Evolutionary conservation across 35 echinoderm and acorn worm species (phyloP).

Genomic region (Acanthaster planci): DNA sequence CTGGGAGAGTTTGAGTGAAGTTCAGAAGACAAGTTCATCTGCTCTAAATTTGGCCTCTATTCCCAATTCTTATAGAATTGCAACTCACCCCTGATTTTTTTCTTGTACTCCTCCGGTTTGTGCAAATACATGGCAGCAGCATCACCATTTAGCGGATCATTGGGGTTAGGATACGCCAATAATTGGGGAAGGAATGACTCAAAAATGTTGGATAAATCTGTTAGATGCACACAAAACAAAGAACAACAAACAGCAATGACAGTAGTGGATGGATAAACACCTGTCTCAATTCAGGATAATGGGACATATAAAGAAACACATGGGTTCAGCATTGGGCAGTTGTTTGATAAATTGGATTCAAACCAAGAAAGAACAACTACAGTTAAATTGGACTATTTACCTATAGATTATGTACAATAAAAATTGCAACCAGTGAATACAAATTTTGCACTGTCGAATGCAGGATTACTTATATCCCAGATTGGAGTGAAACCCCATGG

Average conservation of each 20-base stretch:
- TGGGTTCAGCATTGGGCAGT: neutral
- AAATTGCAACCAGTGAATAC: too few species aligned
- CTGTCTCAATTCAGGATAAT: too few species aligned
- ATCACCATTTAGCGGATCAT: slow-evolving; percentile 97
- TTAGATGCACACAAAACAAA: slow-evolving; percentile 28
- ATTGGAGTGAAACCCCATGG: too few species aligned
- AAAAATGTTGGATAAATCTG: slow-evolving; percentile 99
- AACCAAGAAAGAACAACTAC: too few species aligned
- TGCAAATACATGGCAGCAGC: slow-evolving; percentile 95
- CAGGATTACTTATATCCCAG: too few species aligned
- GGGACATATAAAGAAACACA: too few species aligned
- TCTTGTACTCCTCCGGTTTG: slow-evolving; percentile 99
- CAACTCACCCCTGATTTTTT: slow-evolving; percentile 94
- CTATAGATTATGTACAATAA: neutral
- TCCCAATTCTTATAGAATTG: too few species aligned
- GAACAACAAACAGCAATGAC: slow-evolving; percentile 13
- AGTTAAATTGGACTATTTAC: neutral
- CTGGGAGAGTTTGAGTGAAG: too few species aligned
- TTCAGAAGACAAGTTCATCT: too few species aligned
- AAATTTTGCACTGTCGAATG: too few species aligned
- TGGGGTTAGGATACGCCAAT: slow-evolving; percentile 96
- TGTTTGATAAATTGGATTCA: too few species aligned
- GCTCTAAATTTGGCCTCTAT: too few species aligned
- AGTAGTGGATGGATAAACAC: neutral
- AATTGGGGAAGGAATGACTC: slow-evolving; percentile 98